Percentiles rank a stretch among this genome's conserved stretches.
Evolutionary conservation across 2,113 vertebrate species (phyloP).

Genomic region (Smithornis capensis): DNA sequence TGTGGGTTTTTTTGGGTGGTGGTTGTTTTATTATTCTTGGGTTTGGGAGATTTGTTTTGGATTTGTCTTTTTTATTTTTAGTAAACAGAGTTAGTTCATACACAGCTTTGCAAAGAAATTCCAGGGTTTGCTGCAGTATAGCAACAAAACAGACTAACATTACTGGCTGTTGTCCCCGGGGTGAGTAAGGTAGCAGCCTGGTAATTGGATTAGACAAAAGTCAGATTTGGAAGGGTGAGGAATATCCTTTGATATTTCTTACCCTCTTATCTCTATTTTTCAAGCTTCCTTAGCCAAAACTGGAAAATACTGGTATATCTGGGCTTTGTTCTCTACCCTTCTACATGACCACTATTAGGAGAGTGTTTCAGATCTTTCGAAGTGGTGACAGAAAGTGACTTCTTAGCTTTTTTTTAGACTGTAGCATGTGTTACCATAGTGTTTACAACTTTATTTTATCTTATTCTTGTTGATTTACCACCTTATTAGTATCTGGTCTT

Average conservation of each 20-base stretch:
- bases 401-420: neutral
- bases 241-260: neutral
- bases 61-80: neutral
- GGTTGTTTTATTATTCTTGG: neutral
- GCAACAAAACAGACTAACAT: neutral
- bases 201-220: neutral
- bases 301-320: neutral
- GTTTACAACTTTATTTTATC: neutral
- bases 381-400: neutral
- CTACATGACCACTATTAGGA: neutral
- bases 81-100: neutral
- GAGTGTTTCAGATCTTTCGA: neutral
- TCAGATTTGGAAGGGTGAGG: neutral
- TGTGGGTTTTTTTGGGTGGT: accelerated
- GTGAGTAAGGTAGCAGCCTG: neutral
- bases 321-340: neutral
- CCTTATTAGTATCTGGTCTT: neutral
- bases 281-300: neutral
- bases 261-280: neutral
- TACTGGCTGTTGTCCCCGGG: neutral
- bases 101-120: neutral
- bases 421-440: neutral
- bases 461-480: neutral
- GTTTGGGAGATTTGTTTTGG: neutral
- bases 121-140: neutral